These are phyloP conservation scores for Euwallacea fornicatus DNA, from an alignment of 1,140 invertebrate genomes.

Conservation along the genomic window DNA sequence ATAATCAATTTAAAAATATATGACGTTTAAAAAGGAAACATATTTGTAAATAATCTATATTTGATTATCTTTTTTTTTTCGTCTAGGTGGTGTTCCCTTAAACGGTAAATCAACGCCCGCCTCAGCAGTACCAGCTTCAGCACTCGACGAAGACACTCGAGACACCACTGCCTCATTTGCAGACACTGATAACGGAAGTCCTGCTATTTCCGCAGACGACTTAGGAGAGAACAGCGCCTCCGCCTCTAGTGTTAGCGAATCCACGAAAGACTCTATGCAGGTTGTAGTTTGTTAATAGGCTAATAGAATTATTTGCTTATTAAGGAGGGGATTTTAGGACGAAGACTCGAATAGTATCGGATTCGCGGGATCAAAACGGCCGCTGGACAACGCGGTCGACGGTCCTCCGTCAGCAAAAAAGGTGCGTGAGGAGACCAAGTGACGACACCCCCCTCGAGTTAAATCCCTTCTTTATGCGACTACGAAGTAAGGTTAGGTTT, in stretches of 20 bases:
- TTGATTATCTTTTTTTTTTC: neutral
- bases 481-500: constrained; percentile 35
- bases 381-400: constrained; percentile 44
- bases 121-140: constrained; percentile 29
- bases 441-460: constrained; percentile 44
- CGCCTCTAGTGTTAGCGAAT: constrained; percentile 47
- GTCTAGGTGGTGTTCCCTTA: constrained; percentile 43
- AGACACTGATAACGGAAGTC: constrained; percentile 54
- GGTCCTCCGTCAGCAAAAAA: constrained; percentile 51
- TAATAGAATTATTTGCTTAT: neutral
- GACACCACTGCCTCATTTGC: constrained; percentile 71
- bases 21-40: too few species aligned
- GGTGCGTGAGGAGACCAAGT: constrained; percentile 53
- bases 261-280: constrained; percentile 50
- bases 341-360: constrained; percentile 33
- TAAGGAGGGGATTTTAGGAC: constrained; percentile 14
- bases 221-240: constrained; percentile 31
- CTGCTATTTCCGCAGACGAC: constrained; percentile 25
- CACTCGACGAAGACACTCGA: constrained; percentile 56
- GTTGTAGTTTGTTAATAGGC: neutral
- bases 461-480: constrained; percentile 43
- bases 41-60: neutral
- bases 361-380: constrained; percentile 42
- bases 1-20: too few species aligned
- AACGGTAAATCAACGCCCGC: constrained; percentile 52